Evolutionary conservation across 2,113 vertebrate genomes (phyloP).

Genomic region (Cisticola juncidis): DNA sequence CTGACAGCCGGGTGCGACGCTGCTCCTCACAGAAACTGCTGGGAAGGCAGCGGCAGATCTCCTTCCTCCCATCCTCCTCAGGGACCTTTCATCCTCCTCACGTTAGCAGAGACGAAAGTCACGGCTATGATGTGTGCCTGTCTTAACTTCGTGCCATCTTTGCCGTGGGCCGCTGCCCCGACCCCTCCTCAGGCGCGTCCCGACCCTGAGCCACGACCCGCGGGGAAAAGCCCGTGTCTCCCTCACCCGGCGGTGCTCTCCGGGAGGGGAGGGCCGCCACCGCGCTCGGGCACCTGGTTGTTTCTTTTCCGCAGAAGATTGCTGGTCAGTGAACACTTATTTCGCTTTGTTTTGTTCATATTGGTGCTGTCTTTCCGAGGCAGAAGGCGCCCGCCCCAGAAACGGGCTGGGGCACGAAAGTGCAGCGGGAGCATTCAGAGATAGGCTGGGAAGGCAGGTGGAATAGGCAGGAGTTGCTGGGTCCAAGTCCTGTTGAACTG

Average conservation of each 20-base stretch:
- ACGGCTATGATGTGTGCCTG: background rate
- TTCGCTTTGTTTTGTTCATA: background rate
- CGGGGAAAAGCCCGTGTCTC: background rate
- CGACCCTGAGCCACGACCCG: fast-evolving
- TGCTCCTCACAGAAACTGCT: background rate
- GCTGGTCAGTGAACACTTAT: background rate
- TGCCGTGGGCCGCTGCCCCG: background rate
- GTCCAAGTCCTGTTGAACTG: background rate
- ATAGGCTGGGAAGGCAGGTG: background rate
- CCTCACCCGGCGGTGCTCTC: fast-evolving
- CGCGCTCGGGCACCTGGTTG: fast-evolving
- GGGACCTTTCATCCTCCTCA: background rate
- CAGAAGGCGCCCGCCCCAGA: background rate
- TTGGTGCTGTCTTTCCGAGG: fast-evolving
- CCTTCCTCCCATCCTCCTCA: background rate
- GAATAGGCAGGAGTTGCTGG: background rate
- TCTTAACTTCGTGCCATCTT: background rate
- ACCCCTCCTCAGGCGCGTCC: fast-evolving
- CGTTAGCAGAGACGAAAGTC: background rate
- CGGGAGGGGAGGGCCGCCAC: background rate
- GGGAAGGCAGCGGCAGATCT: background rate
- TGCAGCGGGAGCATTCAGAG: background rate
- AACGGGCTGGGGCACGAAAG: background rate
- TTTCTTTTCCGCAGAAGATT: background rate
- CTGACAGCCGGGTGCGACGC: background rate